phyloP scores from a whole-genome alignment of 2,113 vertebrate genomes.

The Lepus timidus region DNA sequence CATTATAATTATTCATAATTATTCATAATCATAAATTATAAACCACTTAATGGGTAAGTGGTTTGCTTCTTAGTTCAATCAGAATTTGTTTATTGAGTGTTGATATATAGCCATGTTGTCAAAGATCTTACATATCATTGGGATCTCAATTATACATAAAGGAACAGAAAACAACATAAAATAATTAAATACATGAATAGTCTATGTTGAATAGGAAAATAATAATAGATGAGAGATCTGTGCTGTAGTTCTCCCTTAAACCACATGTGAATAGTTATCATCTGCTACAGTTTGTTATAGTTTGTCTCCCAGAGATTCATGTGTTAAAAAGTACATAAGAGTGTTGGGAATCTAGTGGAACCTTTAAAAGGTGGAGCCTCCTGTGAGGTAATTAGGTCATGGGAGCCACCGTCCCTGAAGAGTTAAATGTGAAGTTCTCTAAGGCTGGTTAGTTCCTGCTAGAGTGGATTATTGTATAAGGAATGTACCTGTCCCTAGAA shows the following conservation, averaged over 20 bases:
- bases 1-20: slow-evolving; percentile 16
- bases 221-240: background rate
- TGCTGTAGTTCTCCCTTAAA: background rate
- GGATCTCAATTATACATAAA: background rate
- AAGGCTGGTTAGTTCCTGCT: too few relatives aligned
- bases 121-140: background rate
- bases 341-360: too few relatives aligned
- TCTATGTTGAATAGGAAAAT: background rate
- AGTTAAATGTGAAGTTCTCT: too few relatives aligned
- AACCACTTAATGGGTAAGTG: background rate
- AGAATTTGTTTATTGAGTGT: background rate
- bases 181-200: background rate
- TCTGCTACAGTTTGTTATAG: too few relatives aligned
- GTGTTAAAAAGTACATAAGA: too few relatives aligned
- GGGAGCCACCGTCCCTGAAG: too few relatives aligned
- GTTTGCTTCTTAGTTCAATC: background rate
- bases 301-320: too few relatives aligned
- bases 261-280: background rate
- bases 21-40: too few relatives aligned
- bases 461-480: too few relatives aligned
- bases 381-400: too few relatives aligned
- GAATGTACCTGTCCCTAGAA: too few relatives aligned
- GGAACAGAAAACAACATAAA: background rate
- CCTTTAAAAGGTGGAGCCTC: too few relatives aligned
- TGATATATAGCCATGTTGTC: background rate